phyloP scores from a whole-genome alignment of 1,140 invertebrate species.

The Sitophilus oryzae region DNA sequence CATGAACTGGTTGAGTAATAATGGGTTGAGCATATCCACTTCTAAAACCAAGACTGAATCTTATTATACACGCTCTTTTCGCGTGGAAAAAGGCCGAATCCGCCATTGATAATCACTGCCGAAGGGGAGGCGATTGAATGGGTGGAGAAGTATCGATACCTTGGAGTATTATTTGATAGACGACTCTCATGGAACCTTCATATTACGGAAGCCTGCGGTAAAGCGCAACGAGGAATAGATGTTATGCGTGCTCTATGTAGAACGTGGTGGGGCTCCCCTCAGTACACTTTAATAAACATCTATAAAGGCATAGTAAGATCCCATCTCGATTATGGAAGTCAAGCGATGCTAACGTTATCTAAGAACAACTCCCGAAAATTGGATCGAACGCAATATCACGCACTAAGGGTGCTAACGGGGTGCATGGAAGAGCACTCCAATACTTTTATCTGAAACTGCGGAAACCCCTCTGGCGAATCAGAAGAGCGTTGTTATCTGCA shows the following conservation, averaged over 20 bases:
- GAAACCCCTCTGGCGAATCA: background rate
- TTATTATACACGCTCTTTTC: background rate
- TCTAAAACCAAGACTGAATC: conserved; percentile 2
- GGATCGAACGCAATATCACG: no score
- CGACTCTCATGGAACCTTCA: background rate
- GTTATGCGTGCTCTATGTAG: no score
- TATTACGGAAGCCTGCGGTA: background rate
- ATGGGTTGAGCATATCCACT: background rate
- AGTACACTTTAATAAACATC: no score
- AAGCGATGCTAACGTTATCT: no score
- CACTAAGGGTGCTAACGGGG: conserved; percentile 2
- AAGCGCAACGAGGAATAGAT: no score
- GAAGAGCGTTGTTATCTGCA: background rate
- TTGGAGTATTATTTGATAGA: background rate
- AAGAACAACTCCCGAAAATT: no score
- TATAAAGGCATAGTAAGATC: no score
- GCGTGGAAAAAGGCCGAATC: background rate
- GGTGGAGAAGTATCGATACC: conserved; percentile 2
- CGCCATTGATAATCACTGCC: background rate
- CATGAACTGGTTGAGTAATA: background rate
- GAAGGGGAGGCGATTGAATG: background rate
- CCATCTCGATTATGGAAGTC: no score
- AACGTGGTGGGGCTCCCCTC: no score
- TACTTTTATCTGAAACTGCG: background rate
- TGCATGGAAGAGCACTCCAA: conserved; percentile 6